Base-by-base conservation (phyloP, 1,140 invertebrate genomes). In the Cydia strobilella region DNA sequence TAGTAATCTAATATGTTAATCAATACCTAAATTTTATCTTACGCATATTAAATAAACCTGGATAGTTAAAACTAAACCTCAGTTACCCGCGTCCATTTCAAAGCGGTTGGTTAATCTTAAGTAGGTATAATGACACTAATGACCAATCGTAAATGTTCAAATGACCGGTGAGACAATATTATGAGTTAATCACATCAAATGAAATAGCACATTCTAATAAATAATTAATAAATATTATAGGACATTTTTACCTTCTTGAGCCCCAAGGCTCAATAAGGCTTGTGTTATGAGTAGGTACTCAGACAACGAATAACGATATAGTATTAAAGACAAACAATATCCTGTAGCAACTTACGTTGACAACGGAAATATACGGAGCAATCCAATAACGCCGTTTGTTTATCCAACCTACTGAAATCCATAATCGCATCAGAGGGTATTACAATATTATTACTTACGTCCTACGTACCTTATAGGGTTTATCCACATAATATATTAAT, bases 321-420 rank as follows among this genome's bases (percentile, higher is more conserved):
- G 25, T 27, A 66, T 35, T 66, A 66, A 35, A 66, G 20, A 31
- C 62, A 63, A 25, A 25, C 10, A 63, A 63, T 63, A 63, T 63
- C 23, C 20, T 66, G 27, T 66, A 66, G 35, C 27, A 66, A 13
- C 2, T n/a, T 25, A 31, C 9, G 5, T 4, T 23, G 31, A 66
- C 27, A 66, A 31, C 63, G 15, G 12, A 66, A 66, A 18, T 51
- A 51, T 51, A 51, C 15, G 23, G 63, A 66, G 13, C 25, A 66
- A 66, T 66, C 63, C 63, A 66, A 66, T 66, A 35, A 66, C 48
- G n/a, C 1, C 13, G 48, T 51, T n/a, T 15, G 45, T 5, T 51
- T 51, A 13, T 18, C n/a, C 48, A 51, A 51, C 48, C n/a, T 18
- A 51, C 48, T 51, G 48, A 51, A 51, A 51, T 51, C 15, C n/a